Conservation (phyloP, 2,888 invertebrate species). For the Therioaphis trifolii region DNA sequence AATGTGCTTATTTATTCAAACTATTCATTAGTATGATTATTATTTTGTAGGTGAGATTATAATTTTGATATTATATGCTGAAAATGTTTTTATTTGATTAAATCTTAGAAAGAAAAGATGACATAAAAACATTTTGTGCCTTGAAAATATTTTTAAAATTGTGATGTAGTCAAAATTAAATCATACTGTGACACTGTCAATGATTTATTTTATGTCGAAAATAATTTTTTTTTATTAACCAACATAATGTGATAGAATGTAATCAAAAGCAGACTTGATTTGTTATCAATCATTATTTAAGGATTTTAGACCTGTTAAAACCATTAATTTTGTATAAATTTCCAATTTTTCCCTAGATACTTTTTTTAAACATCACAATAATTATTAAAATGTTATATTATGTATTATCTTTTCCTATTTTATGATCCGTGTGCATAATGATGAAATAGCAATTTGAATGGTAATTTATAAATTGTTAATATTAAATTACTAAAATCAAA, state of each 20-base stretch:
- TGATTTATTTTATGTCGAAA: slow-evolving; percentile 23
- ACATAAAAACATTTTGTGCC: slow-evolving; percentile 8
- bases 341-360: neutral
- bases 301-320: slow-evolving; percentile 19
- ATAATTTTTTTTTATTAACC: slow-evolving; percentile 31
- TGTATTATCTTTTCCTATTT: slow-evolving; percentile 30
- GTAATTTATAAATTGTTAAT: too few relatives aligned
- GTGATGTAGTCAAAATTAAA: slow-evolving; percentile 14
- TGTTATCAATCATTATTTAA: slow-evolving; percentile 32
- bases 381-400: slow-evolving; percentile 11
- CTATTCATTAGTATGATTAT: slow-evolving; percentile 3
- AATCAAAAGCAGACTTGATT: slow-evolving; percentile 55
- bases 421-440: slow-evolving; percentile 10
- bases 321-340: slow-evolving; percentile 6
- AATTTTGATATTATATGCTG: slow-evolving; percentile 38
- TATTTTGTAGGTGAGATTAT: slow-evolving; percentile 36
- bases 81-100: slow-evolving; percentile 42
- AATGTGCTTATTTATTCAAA: slow-evolving; percentile 40
- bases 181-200: slow-evolving; percentile 37
- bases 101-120: slow-evolving; percentile 2
- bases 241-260: slow-evolving; percentile 49
- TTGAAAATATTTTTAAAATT: slow-evolving; percentile 30
- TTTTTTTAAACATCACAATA: slow-evolving; percentile 3
- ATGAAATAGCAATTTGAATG: neutral
- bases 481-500: slow-evolving; percentile 32